These are phyloP conservation scores for Asarcornis scutulata DNA, from an alignment of 2,113 vertebrate genomes.

Conservation along the genomic window DNA sequence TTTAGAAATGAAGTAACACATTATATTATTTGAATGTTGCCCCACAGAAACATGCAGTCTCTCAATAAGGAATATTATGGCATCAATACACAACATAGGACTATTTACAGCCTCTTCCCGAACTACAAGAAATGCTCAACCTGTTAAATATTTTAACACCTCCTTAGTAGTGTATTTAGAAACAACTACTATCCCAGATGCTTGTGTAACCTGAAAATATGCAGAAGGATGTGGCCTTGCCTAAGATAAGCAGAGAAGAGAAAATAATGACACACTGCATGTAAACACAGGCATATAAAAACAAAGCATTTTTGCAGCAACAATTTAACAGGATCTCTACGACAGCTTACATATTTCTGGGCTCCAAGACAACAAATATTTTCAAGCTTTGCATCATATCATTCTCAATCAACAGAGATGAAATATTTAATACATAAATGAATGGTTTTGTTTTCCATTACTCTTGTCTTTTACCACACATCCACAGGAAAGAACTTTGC, in stretches of 20 bases:
- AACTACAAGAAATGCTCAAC: neutral
- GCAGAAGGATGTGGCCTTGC: neutral
- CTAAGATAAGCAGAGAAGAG: conserved; percentile 34
- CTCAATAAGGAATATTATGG: neutral
- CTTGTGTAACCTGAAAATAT: conserved; percentile 52
- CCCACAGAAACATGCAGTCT: neutral
- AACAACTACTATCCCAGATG: neutral
- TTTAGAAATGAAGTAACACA: neutral
- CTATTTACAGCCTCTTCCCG: neutral
- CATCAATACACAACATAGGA: neutral
- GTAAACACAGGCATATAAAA: conserved; percentile 37
- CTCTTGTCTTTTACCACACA: conserved; percentile 33
- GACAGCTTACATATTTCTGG: neutral
- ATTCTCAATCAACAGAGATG: conserved; percentile 27
- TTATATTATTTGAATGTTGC: neutral
- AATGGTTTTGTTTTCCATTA: conserved; percentile 46
- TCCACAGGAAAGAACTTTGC: neutral
- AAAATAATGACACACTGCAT: neutral
- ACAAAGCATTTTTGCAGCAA: neutral
- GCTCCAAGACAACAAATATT: conserved; percentile 6
- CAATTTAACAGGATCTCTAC: neutral
- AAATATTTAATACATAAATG: conserved; percentile 46
- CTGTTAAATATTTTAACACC: conserved; percentile 14
- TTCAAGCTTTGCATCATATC: conserved; percentile 26
- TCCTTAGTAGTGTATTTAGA: neutral